phyloP scores from a whole-genome alignment of 2,113 vertebrate species.

The Sebastes fasciatus region DNA sequence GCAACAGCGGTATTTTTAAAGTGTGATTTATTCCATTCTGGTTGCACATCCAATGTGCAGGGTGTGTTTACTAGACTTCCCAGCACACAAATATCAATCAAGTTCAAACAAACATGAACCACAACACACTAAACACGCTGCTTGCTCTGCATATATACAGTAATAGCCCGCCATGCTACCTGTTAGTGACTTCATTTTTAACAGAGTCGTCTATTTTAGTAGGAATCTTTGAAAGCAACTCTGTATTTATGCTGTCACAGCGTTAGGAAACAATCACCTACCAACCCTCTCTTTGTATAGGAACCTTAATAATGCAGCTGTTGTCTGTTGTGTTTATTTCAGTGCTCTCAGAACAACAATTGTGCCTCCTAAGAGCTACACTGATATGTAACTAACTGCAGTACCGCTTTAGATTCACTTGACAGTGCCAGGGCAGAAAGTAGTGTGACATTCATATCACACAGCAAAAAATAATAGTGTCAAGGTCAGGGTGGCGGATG shows the following conservation, averaged over 20 bases:
- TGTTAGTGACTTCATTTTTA: not conserved
- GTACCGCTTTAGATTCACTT: not conserved
- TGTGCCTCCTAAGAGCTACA: not conserved
- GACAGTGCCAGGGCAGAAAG: not conserved
- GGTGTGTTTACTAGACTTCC: not conserved
- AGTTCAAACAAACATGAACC: slow-evolving; percentile 16
- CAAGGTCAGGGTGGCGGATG: not conserved
- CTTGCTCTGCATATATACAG: not conserved
- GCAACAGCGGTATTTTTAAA: slow-evolving; percentile 19
- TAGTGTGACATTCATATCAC: not conserved
- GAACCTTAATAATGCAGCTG: not conserved
- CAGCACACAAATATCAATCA: slow-evolving; percentile 4
- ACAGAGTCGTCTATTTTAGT: not conserved
- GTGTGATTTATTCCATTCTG: slow-evolving; percentile 15
- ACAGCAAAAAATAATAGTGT: not conserved
- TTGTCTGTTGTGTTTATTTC: not conserved
- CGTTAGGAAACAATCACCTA: not conserved
- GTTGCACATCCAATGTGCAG: slow-evolving; percentile 4
- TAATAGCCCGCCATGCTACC: not conserved
- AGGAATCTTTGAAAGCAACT: not conserved
- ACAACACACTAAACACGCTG: not conserved
- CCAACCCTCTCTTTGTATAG: not conserved
- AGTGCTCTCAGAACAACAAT: not conserved
- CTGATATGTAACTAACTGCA: not conserved
- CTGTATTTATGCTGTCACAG: not conserved